phyloP scores from a whole-genome alignment of 2,888 invertebrate species.

The Sphaerophoria taeniata region DNA sequence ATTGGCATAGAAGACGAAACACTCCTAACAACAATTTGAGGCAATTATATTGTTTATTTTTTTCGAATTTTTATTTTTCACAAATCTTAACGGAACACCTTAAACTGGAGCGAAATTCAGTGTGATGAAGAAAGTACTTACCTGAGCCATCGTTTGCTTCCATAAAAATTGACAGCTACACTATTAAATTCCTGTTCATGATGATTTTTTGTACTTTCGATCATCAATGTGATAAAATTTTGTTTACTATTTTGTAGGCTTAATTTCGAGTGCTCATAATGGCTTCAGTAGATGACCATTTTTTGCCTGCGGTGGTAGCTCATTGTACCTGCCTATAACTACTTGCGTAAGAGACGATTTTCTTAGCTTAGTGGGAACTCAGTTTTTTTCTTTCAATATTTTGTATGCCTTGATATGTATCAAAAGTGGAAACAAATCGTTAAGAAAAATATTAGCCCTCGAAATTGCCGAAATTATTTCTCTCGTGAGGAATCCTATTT shows the following conservation, averaged over 20 bases:
- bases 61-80: neutral
- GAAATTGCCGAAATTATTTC: constrained; percentile 68
- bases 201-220: constrained; percentile 66
- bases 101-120: constrained; percentile 50
- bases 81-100: constrained; percentile 8
- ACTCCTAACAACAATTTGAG: constrained; percentile 39
- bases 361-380: constrained; percentile 68
- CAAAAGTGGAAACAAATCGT: constrained; percentile 32
- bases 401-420: constrained; percentile 51
- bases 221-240: constrained; percentile 55
- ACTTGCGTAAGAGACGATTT: constrained; percentile 71
- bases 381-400: constrained; percentile 52
- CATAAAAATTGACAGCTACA: constrained; percentile 49
- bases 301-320: constrained; percentile 68
- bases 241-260: constrained; percentile 62
- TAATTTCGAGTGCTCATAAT: constrained; percentile 69
- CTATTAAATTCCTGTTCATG: constrained; percentile 59
- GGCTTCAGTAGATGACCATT: constrained; percentile 70
- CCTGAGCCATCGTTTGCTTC: constrained; percentile 41
- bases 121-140: constrained; percentile 55
- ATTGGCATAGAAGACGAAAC: constrained; percentile 49
- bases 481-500: constrained; percentile 54
- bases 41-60: constrained; percentile 56
- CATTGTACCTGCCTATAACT: constrained; percentile 34
- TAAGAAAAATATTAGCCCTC: constrained; percentile 62